phyloP scores from a whole-genome alignment of 2,888 invertebrate genomes.

The Conistra vaccinii region DNA sequence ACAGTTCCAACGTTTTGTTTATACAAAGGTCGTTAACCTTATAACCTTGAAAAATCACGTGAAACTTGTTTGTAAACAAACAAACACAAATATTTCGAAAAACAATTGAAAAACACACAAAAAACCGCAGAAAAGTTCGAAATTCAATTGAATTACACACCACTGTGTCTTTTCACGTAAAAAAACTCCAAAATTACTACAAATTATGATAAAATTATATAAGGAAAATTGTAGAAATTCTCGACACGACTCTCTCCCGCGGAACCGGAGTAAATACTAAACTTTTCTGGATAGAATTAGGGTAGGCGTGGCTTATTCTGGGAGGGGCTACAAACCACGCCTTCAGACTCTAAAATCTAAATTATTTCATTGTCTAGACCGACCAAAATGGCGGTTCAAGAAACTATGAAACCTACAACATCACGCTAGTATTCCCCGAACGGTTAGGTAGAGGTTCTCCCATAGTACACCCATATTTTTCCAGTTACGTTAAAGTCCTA shows the following conservation, averaged over 20 bases:
- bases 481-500: neutral
- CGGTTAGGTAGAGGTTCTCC: neutral
- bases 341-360: slow-evolving; percentile 61
- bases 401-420: neutral
- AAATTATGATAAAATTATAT: slow-evolving; percentile 5
- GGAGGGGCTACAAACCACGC: slow-evolving; percentile 65
- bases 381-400: slow-evolving; percentile 65
- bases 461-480: too few relatives aligned
- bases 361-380: slow-evolving; percentile 73
- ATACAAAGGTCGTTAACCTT: slow-evolving; percentile 59
- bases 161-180: neutral
- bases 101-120: slow-evolving; percentile 22
- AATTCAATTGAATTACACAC: neutral
- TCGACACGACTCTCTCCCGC: slow-evolving; percentile 18
- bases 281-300: slow-evolving; percentile 30
- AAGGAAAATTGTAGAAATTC: neutral
- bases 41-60: slow-evolving; percentile 65
- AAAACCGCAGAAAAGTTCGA: neutral
- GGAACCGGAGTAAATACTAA: slow-evolving; percentile 29
- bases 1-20: slow-evolving; percentile 32
- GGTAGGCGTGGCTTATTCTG: slow-evolving; percentile 53
- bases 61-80: slow-evolving; percentile 71
- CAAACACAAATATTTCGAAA: slow-evolving; percentile 62
- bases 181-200: neutral
- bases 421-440: fast-evolving